Evolutionary conservation across 2,888 invertebrate species (phyloP), one percentile per base, ranked within the genome.

Genomic region (Eudasyphora cyanicolor): DNA sequence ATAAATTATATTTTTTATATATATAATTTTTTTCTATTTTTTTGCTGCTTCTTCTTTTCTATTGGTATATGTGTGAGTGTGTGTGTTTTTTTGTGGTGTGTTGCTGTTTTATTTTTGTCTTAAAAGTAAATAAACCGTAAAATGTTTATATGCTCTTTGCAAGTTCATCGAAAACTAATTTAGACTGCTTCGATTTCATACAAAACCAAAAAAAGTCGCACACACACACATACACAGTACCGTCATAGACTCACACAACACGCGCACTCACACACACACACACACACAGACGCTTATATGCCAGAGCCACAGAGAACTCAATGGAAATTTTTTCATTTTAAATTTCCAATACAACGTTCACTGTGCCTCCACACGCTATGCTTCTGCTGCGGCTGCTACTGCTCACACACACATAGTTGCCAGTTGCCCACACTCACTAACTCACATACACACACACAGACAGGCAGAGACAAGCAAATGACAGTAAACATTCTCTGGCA

Each of bases 81-180:
- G n/a, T n/a, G n/a, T n/a, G n/a, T n/a, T n/a, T n/a, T 57, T 10
- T 60, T 60, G 60, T 32, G 32, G 12, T 29, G 24, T 71, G 17
- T 70, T 21, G 32, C 14, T 60, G 17, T 45, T 74, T 42, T 57
- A 4, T 76, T 64, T 81, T 57, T 75, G 27, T 85, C 73, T 57
- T 17, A 24, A 51, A 71, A 80, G 76, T 85, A 62, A 75, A 84
- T 86, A 86, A 87, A 79, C 85, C 84, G 78, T 73, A 76, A 85
- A 85, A 85, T 89, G 89, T 90, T 90, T 89, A 87, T 86, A 88
- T 88, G 89, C 88, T 87, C 88, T 89, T 79, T 84, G 89, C 88
- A 90, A 90, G 91, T 90, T 90, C 91, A 90, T 89, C 91, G 90
- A 90, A 90, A 90, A 90, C 90, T 90, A 91, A 90, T 91, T 90